These are phyloP conservation scores for Drosophila nigricruria DNA, from an alignment of 2,888 invertebrate genomes.

Conservation along the genomic window DNA sequence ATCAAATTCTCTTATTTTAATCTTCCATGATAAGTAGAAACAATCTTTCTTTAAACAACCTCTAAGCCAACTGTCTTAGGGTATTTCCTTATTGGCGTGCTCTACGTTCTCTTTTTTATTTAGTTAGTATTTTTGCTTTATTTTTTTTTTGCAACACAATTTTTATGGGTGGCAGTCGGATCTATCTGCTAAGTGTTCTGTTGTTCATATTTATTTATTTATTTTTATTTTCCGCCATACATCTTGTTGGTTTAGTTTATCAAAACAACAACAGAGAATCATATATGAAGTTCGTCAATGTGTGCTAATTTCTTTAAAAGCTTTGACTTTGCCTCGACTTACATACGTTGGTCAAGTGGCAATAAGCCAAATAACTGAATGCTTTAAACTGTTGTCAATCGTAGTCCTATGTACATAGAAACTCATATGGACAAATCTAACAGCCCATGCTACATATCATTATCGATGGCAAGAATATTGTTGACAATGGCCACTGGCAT, in stretches of 20 bases:
- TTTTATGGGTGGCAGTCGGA: background rate
- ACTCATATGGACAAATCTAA: background rate
- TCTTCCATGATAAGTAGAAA: too few species aligned
- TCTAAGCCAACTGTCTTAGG: background rate
- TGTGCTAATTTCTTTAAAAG: slow-evolving; percentile 59
- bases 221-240: slow-evolving; percentile 10
- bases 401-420: background rate
- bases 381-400: slow-evolving; percentile 12
- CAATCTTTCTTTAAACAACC: background rate
- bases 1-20: background rate
- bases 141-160: slow-evolving; percentile 13
- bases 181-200: background rate
- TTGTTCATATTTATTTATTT: slow-evolving; percentile 34
- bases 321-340: slow-evolving; percentile 13
- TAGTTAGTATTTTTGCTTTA: background rate
- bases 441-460: slow-evolving; percentile 40
- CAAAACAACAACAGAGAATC: slow-evolving; percentile 19
- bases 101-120: background rate
- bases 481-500: slow-evolving; percentile 35
- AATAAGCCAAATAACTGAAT: slow-evolving; percentile 60
- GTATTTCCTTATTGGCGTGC: background rate
- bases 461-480: slow-evolving; percentile 37
- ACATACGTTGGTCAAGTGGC: slow-evolving; percentile 46
- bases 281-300: background rate
- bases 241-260: slow-evolving; percentile 21